A percentile compares a stretch with the other conserved stretches of the same genome.
Conservation (phyloP, 2,113 vertebrate species). For the Lampris incognitus region DNA sequence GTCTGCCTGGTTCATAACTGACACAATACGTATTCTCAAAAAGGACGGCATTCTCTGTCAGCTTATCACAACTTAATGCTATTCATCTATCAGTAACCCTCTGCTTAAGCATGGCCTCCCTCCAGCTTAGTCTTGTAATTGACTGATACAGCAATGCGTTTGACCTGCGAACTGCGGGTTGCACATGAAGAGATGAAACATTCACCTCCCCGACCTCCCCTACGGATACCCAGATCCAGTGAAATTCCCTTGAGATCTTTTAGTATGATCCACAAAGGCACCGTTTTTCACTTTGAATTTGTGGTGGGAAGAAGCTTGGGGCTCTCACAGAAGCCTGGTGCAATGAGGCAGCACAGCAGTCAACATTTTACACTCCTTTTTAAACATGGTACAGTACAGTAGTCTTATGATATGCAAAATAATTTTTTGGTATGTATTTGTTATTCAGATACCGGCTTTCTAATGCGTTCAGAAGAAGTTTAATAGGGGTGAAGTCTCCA, state of each 20-base stretch:
- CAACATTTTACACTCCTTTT: constrained; percentile 9
- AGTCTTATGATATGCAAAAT: background rate
- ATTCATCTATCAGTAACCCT: constrained; percentile 21
- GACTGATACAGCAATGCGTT: constrained; percentile 31
- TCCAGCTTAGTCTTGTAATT: constrained; percentile 19
- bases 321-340: constrained; percentile 6
- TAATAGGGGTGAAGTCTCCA: too few relatives aligned
- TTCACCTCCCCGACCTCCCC: constrained; percentile 44
- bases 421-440: background rate
- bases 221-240: constrained; percentile 28
- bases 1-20: background rate
- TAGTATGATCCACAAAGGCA: constrained; percentile 30
- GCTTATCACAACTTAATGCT: constrained; percentile 54
- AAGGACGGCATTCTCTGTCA: constrained; percentile 56
- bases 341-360: constrained; percentile 2
- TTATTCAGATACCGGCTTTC: background rate
- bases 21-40: constrained; percentile 52
- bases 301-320: constrained; percentile 33
- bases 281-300: constrained; percentile 36
- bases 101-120: constrained; percentile 33
- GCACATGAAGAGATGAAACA: constrained; percentile 31
- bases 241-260: constrained; percentile 29
- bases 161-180: constrained; percentile 33
- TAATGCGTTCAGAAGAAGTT: too few relatives aligned
- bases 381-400: background rate